Percentiles rank a stretch among this genome's conserved stretches.
Conservation (phyloP, 2,113 vertebrate species). For the Macquaria australasica region DNA sequence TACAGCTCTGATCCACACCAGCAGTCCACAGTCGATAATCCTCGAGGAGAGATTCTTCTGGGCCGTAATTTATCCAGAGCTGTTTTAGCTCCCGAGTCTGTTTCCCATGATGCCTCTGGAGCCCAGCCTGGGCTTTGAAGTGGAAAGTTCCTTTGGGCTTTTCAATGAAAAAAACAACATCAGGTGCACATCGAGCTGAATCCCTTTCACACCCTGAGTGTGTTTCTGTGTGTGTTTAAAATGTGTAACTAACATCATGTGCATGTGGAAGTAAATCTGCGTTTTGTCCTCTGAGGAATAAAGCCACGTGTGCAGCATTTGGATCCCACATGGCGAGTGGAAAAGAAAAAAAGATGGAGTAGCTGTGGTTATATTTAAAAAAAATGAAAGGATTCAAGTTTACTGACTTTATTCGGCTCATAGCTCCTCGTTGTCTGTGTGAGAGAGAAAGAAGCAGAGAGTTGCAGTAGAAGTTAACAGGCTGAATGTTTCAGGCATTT, state of each 20-base stretch:
- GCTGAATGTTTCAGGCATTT: slow-evolving; percentile 5
- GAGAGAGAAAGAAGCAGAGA: neutral
- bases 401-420: neutral
- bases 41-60: neutral
- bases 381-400: neutral
- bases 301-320: neutral
- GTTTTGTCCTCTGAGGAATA: slow-evolving; percentile 9
- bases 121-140: slow-evolving; percentile 53
- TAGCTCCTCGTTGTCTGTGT: neutral
- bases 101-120: slow-evolving; percentile 62
- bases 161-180: slow-evolving; percentile 47
- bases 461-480: neutral
- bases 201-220: neutral
- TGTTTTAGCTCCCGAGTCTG: neutral
- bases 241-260: slow-evolving; percentile 29
- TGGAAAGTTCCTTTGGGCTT: slow-evolving; percentile 56
- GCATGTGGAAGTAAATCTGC: slow-evolving; percentile 8
- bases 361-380: neutral
- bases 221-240: slow-evolving; percentile 1
- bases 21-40: neutral
- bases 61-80: slow-evolving; percentile 28
- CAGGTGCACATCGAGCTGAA: slow-evolving; percentile 47
- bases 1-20: slow-evolving; percentile 15
- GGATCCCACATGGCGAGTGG: slow-evolving; percentile 19
- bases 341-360: neutral